Base-by-base conservation (phyloP, 1,140 invertebrate genomes). In the Macrostomum lignano region DNA sequence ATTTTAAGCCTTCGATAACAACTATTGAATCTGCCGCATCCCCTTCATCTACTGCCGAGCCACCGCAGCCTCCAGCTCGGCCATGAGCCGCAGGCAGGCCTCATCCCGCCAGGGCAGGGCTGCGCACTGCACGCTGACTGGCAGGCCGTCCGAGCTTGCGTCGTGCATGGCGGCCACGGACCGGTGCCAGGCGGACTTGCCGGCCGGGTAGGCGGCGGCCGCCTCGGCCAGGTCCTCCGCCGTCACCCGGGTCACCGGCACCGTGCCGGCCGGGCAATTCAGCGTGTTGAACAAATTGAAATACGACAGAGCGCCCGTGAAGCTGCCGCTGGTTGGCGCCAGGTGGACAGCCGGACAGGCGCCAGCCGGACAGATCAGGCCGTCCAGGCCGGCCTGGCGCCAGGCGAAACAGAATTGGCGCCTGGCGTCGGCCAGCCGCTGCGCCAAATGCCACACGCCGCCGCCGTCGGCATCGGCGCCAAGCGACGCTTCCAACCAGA, bases 191-290 rank as follows among this genome's bases (percentile, higher is more conserved):
- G 9, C 19, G 3, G 26, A 28, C 9, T 7, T 15, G 5, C 19
- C 9, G 15, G 7, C 3, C 9, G 26, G 26, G 19, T 28, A 28
- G 5, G 15, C 3, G 15, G 15, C 19, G 9, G 19, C 15, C 19
- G 19, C 15, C 15, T 28, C 19, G 4, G 26, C 19, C 7, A 28
- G 7, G 42, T 54, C 51, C 7, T 45, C 33, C 23, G 36, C 31
- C 23, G 41, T 46, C 4, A 52, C 48, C 25, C 38, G 47, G 33
- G 48, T 52, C 22, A 54, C 46, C 17, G 49, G 50, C 7, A 55
- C 25, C 31, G 31, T 36, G 2, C 52, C 52, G 26, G 47, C 42
- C 9, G 52, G 48, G 31, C 44, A 55, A 33, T 55, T 44, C 7
- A 52, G 26, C 13, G 47, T 3, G 36, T 55, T 55, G 31, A 45